phyloP scores from a whole-genome alignment of 2,888 invertebrate genomes.

The Dasypogon diadema region DNA sequence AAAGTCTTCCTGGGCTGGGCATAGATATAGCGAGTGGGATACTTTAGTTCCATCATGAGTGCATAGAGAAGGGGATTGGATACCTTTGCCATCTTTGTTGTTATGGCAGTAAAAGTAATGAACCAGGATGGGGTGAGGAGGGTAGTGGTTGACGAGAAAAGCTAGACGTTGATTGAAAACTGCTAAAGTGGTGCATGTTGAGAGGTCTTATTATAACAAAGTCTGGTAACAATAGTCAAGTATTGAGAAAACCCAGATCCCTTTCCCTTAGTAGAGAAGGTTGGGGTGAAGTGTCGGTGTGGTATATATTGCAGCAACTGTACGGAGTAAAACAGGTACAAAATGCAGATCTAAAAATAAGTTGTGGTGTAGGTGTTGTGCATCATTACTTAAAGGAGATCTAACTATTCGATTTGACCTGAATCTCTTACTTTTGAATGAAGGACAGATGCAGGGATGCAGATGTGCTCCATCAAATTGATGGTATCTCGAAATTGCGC shows the following conservation, averaged over 20 bases:
- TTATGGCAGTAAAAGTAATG: not conserved
- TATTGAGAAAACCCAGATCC: not conserved
- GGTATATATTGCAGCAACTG: not conserved
- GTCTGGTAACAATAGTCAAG: not conserved
- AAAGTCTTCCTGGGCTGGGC: conserved; percentile 28
- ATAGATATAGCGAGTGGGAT: conserved; percentile 6
- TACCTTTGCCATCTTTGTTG: not conserved
- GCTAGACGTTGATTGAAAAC: conserved; percentile 47
- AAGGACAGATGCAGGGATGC: not conserved
- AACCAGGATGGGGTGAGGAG: too few species aligned
- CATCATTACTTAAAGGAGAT: not conserved
- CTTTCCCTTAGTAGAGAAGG: not conserved
- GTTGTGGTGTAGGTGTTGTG: not conserved
- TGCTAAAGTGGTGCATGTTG: conserved; percentile 15
- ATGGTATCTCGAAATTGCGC: not conserved
- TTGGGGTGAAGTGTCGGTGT: not conserved
- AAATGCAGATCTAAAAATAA: not conserved
- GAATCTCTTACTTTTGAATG: not conserved
- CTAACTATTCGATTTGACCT: not conserved
- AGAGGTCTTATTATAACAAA: not conserved
- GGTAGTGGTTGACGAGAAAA: conserved; percentile 13
- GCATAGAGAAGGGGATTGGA: not conserved
- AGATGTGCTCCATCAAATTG: not conserved
- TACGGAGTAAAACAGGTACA: not conserved
- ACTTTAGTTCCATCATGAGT: not conserved